phyloP scores from a whole-genome alignment of 2,888 invertebrate species.

The Bedellia somnulentella region DNA sequence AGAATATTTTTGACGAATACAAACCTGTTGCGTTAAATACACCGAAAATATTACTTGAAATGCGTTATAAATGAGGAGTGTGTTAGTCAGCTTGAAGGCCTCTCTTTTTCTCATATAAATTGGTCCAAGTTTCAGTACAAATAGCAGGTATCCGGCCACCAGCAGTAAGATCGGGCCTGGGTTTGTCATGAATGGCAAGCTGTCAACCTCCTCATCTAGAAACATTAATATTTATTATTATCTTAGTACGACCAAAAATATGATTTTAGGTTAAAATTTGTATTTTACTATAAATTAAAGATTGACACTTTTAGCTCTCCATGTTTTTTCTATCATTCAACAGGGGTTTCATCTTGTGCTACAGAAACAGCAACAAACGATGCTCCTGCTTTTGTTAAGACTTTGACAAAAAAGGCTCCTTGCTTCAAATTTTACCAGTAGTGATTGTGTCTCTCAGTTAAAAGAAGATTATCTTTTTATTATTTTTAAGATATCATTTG shows the following conservation, averaged over 20 bases:
- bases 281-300: no score
- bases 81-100: conserved; percentile 73
- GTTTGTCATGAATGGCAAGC: conserved; percentile 77
- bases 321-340: no score
- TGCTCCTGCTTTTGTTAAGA: background rate
- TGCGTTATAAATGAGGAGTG: conserved; percentile 82
- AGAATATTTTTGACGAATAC: conserved; percentile 17
- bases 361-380: background rate
- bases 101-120: conserved; percentile 82
- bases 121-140: conserved; percentile 79
- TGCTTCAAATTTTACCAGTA: no score
- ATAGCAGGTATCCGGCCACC: conserved; percentile 70
- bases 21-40: conserved; percentile 82
- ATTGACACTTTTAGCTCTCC: no score
- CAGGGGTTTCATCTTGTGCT: no score
- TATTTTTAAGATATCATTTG: no score
- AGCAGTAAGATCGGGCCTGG: conserved; percentile 75
- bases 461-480: no score
- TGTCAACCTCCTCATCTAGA: conserved; percentile 59
- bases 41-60: conserved; percentile 84
- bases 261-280: no score
- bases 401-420: no score
- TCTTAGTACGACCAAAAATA: no score
- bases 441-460: no score
- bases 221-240: no score